A percentile compares a stretch with the other conserved stretches of the same genome.
These are phyloP conservation scores for Pogoniulus pusillus DNA, from an alignment of 2,797 vertebrate species.

Conservation along the genomic window DNA sequence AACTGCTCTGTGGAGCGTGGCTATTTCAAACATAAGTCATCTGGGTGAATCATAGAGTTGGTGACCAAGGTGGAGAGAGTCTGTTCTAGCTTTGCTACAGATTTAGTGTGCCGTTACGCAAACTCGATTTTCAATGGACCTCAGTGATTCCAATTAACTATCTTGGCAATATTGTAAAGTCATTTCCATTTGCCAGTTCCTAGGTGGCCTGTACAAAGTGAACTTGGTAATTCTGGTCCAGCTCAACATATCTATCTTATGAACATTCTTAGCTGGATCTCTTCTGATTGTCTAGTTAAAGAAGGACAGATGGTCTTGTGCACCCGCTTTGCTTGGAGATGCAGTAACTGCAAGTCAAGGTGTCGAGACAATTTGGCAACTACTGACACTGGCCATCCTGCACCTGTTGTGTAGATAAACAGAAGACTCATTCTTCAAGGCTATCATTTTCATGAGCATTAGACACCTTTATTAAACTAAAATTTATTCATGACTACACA, in stretches of 20 bases:
- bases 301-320: slow-evolving; percentile 12
- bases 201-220: slow-evolving; percentile 21
- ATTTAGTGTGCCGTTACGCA: not conserved
- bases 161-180: slow-evolving; percentile 8
- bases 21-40: slow-evolving; percentile 16
- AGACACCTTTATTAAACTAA: slow-evolving; percentile 65
- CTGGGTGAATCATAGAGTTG: not conserved
- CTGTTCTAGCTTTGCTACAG: not conserved
- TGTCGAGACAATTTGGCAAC: slow-evolving; percentile 15
- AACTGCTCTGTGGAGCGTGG: slow-evolving; percentile 9
- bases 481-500: slow-evolving; percentile 65
- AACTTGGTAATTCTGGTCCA: not conserved
- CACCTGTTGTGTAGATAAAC: slow-evolving; percentile 62
- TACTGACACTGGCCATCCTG: not conserved
- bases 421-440: slow-evolving; percentile 44
- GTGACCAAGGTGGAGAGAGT: slow-evolving; percentile 9
- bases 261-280: not conserved
- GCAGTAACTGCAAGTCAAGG: not conserved
- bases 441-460: slow-evolving; percentile 48
- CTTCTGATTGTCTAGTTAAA: not conserved
- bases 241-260: not conserved
- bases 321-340: not conserved
- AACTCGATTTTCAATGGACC: slow-evolving; percentile 1
- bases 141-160: slow-evolving; percentile 1
- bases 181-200: slow-evolving; percentile 18